Conservation (phyloP, 2,797 vertebrate species). For the Pachyuromys duprasi region DNA sequence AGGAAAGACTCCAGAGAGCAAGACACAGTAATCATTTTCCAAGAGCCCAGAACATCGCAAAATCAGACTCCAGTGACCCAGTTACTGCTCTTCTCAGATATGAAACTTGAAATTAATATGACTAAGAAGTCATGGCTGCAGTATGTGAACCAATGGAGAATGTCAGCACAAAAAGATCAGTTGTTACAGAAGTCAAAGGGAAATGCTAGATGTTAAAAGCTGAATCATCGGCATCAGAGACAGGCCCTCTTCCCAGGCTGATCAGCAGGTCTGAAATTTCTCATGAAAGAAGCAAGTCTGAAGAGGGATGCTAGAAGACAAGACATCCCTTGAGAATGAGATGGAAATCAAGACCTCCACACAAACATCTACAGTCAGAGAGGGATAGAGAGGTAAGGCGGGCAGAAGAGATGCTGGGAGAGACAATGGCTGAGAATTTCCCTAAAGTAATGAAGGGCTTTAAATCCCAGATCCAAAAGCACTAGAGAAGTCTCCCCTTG, state of each 20-base stretch:
- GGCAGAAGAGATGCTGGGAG: neutral
- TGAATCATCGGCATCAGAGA: neutral
- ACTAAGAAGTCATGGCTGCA: neutral
- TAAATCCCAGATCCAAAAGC: neutral
- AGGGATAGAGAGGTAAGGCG: neutral
- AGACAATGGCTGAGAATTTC: neutral
- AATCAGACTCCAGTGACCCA: neutral
- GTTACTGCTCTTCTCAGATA: neutral
- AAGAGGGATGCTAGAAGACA: neutral
- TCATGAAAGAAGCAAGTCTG: neutral
- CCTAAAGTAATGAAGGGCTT: neutral
- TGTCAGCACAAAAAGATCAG: neutral
- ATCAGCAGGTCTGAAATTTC: neutral
- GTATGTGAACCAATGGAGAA: neutral
- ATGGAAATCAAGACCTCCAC: neutral
- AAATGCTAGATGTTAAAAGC: neutral
- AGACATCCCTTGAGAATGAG: neutral
- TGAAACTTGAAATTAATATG: neutral
- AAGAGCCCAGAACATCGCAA: neutral
- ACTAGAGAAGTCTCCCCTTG: neutral
- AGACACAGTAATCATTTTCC: neutral
- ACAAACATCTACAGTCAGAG: neutral
- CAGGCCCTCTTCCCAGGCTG: neutral
- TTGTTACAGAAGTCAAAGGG: neutral
- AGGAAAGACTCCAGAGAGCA: neutral